Evolutionary conservation across 2,797 vertebrate species (phyloP).

Genomic region (Gymnodraco acuticeps): DNA sequence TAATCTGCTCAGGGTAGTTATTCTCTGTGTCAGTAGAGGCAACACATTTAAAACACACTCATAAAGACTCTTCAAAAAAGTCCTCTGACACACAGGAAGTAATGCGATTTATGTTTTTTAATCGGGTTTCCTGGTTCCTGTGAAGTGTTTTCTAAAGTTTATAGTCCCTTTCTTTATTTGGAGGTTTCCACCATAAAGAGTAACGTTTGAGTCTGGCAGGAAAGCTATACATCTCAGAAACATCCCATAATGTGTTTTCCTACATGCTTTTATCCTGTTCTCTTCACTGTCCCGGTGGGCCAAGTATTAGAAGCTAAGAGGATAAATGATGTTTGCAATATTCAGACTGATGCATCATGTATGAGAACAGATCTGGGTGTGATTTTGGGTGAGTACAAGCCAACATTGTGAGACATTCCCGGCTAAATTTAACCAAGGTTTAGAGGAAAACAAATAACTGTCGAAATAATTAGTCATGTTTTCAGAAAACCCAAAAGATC

Average conservation of each 20-base stretch:
- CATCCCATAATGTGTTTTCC: neutral
- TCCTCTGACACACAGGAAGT: conserved; percentile 13
- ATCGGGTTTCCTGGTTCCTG: conserved; percentile 2
- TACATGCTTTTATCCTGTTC: neutral
- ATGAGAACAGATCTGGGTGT: conserved; percentile 2
- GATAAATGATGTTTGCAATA: conserved; percentile 19
- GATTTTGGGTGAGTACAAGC: neutral
- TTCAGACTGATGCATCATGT: conserved; percentile 25
- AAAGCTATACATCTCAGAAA: conserved; percentile 9
- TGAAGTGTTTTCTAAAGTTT: conserved; percentile 1
- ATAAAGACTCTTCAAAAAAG: neutral
- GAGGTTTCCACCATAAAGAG: conserved; percentile 11
- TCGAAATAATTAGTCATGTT: conserved; percentile 29
- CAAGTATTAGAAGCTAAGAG: conserved; percentile 7
- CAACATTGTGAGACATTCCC: conserved; percentile 6
- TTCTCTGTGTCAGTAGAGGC: neutral
- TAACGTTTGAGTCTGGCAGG: conserved; percentile 17
- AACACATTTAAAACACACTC: conserved; percentile 14
- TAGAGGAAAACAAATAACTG: conserved; percentile 22
- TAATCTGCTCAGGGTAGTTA: conserved; percentile 9
- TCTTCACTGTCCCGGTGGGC: neutral
- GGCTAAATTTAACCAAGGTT: conserved; percentile 1
- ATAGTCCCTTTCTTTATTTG: conserved; percentile 17
- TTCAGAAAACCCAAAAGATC: conserved; percentile 9
- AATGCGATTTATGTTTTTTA: conserved; percentile 12